phyloP scores from a whole-genome alignment of 2,888 invertebrate species.

The Unio delphinus region DNA sequence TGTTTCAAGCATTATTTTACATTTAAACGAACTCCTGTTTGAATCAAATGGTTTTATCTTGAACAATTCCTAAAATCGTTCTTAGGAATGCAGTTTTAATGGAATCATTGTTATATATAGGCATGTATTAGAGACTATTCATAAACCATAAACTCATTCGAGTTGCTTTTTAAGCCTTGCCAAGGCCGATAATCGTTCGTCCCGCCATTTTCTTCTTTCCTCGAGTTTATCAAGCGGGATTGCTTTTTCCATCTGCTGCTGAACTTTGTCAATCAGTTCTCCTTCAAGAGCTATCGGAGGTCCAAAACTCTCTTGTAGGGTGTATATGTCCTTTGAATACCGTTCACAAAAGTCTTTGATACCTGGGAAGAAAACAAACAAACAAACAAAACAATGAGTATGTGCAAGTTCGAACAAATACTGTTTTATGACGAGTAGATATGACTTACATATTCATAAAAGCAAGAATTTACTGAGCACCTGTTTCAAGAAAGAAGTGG shows the following conservation, averaged over 20 bases:
- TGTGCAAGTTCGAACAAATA: neutral
- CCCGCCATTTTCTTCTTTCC: conserved; percentile 50
- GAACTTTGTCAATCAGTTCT: conserved; percentile 33
- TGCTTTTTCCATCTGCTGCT: conserved; percentile 28
- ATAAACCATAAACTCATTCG: neutral
- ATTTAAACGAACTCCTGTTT: too few species aligned
- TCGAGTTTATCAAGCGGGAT: conserved; percentile 47
- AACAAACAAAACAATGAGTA: neutral
- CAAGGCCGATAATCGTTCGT: conserved; percentile 47
- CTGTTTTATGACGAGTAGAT: neutral
- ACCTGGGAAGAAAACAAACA: conserved; percentile 19
- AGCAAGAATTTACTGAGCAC: too few species aligned
- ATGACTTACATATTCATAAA: neutral
- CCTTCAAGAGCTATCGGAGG: conserved; percentile 43
- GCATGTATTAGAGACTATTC: too few species aligned
- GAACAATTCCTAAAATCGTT: too few species aligned
- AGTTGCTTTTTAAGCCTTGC: conserved; percentile 47
- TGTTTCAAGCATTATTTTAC: too few species aligned
- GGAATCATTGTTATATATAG: too few species aligned
- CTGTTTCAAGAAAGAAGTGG: too few species aligned
- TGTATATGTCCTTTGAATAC: conserved; percentile 45
- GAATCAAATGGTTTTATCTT: too few species aligned
- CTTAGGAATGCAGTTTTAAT: too few species aligned
- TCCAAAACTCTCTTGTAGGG: conserved; percentile 36
- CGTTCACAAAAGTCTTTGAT: conserved; percentile 48